phyloP scores from a whole-genome alignment of 2,797 vertebrate genomes.

The Cyprinodon diabolis region DNA sequence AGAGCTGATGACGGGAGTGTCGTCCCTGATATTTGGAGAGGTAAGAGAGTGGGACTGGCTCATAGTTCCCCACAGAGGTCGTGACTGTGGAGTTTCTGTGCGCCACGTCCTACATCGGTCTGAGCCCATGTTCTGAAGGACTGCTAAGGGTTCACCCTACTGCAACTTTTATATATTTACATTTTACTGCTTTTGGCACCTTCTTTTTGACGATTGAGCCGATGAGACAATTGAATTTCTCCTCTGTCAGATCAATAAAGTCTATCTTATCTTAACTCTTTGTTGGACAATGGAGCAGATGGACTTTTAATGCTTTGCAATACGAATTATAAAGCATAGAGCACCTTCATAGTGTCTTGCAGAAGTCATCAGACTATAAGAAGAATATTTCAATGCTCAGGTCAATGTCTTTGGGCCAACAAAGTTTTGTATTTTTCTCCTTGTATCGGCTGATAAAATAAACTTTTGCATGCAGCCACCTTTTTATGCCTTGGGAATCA shows the following conservation, averaged over 20 bases:
- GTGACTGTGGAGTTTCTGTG: conserved; percentile 42
- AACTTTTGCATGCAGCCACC: too few species aligned
- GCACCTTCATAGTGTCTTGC: conserved; percentile 9
- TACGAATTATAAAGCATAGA: conserved; percentile 44
- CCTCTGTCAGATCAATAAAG: too few species aligned
- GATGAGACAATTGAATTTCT: too few species aligned
- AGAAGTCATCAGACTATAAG: neutral
- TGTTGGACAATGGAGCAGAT: conserved; percentile 28
- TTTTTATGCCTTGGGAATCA: too few species aligned
- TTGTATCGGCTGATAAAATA: too few species aligned
- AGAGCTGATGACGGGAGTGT: conserved; percentile 50
- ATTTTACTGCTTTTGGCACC: too few species aligned
- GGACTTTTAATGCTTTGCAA: conserved; percentile 5
- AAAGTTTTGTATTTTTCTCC: too few species aligned
- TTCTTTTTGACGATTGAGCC: too few species aligned
- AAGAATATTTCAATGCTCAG: too few species aligned
- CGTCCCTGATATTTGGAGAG: conserved; percentile 43
- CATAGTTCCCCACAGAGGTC: conserved; percentile 57
- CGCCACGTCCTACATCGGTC: conserved; percentile 23
- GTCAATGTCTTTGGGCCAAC: too few species aligned
- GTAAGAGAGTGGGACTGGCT: conserved; percentile 51
- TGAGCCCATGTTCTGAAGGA: conserved; percentile 42
- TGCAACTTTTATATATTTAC: conserved; percentile 12
- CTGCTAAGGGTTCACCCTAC: conserved; percentile 15
- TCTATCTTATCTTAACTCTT: neutral